Percentiles rank a stretch among this genome's conserved stretches.
Evolutionary conservation across 2,113 vertebrate genomes (phyloP).

Genomic region (Neoarius graeffei): DNA sequence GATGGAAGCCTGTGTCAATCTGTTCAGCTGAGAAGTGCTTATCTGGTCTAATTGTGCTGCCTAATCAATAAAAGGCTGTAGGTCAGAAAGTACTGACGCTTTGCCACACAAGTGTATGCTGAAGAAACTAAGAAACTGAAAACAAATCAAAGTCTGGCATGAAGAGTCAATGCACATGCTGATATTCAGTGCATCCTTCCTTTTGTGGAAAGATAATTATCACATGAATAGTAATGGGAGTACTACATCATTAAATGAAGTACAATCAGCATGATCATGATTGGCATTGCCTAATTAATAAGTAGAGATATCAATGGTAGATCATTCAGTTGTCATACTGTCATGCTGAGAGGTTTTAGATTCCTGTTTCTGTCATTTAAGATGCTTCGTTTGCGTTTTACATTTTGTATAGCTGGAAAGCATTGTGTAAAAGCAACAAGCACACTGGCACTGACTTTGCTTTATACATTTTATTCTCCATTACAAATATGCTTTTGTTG

Average conservation of each 20-base stretch:
- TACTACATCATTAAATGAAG: slow-evolving; percentile 37
- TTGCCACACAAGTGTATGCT: slow-evolving; percentile 34
- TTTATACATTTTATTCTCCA: not conserved
- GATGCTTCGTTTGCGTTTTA: not conserved
- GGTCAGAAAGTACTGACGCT: slow-evolving; percentile 18
- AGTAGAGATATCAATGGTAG: slow-evolving; percentile 8
- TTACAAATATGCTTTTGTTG: not conserved
- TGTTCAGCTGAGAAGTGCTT: slow-evolving; percentile 42
- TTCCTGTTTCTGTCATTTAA: not conserved
- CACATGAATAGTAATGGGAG: slow-evolving; percentile 22
- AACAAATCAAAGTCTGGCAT: slow-evolving; percentile 43
- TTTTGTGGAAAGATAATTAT: slow-evolving; percentile 17
- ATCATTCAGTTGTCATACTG: not conserved
- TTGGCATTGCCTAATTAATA: slow-evolving; percentile 25
- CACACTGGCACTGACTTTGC: not conserved
- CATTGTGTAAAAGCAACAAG: not conserved
- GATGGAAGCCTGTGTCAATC: slow-evolving; percentile 32
- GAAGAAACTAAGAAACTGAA: slow-evolving; percentile 36
- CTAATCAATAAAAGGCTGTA: slow-evolving; percentile 43
- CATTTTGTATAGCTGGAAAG: not conserved
- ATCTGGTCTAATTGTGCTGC: slow-evolving; percentile 39
- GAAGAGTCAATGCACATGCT: slow-evolving; percentile 33
- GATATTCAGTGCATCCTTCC: slow-evolving; percentile 19
- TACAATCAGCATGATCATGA: slow-evolving; percentile 7
- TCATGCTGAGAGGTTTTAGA: slow-evolving; percentile 3